A percentile compares a stretch with the other conserved stretches of the same genome.
Conservation (phyloP, 2,113 vertebrate genomes). For the Dermatemys mawii region DNA sequence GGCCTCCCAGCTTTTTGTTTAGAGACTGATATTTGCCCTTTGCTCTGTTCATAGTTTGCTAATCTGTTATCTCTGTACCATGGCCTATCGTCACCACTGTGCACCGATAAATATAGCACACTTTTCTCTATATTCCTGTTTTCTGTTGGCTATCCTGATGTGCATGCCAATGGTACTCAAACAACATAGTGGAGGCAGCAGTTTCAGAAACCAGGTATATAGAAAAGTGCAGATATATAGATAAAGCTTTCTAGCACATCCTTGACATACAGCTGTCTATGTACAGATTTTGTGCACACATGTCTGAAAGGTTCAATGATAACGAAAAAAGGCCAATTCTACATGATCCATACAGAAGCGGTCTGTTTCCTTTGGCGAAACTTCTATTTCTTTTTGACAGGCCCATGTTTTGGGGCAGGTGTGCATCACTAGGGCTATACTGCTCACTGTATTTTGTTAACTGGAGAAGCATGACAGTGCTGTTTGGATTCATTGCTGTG, state of each 20-base stretch:
- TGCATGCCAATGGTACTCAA: background rate
- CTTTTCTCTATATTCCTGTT: background rate
- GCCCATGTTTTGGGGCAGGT: background rate
- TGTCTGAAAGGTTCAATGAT: background rate
- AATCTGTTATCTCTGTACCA: background rate
- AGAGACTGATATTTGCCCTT: background rate
- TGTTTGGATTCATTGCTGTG: background rate
- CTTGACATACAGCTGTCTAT: background rate
- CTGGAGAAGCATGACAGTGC: background rate
- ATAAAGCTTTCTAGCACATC: background rate
- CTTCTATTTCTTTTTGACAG: background rate
- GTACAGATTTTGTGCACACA: background rate
- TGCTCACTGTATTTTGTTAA: background rate
- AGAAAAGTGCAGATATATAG: background rate
- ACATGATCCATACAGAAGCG: background rate
- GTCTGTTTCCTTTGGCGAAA: background rate
- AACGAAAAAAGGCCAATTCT: background rate
- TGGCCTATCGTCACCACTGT: background rate
- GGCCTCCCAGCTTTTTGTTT: background rate
- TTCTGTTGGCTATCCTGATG: background rate
- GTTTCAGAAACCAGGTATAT: background rate
- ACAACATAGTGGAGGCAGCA: background rate
- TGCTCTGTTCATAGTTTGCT: background rate
- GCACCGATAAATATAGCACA: background rate
- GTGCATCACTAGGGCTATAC: background rate